These are phyloP conservation scores for Amphiprion ocellaris DNA, from an alignment of 2,113 vertebrate genomes.

Conservation along the genomic window DNA sequence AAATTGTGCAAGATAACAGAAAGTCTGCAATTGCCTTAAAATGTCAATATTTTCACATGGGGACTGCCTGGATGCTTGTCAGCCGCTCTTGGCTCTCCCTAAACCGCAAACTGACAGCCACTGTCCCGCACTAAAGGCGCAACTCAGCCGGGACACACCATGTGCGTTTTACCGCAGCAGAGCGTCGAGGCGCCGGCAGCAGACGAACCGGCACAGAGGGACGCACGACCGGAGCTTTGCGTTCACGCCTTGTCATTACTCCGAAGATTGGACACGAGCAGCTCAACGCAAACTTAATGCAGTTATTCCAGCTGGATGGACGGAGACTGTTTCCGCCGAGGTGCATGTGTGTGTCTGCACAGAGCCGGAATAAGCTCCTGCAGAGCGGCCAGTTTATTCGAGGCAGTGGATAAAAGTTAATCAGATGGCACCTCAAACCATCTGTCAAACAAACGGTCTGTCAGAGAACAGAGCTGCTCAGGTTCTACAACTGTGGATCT, in stretches of 20 bases:
- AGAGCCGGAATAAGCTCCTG: conserved; percentile 48
- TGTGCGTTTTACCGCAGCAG: conserved; percentile 23
- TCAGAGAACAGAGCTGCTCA: conserved; percentile 32
- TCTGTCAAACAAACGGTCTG: conserved; percentile 67
- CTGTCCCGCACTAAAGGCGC: conserved; percentile 23
- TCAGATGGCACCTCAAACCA: conserved; percentile 72
- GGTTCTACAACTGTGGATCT: background rate
- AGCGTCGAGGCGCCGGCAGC: conserved; percentile 11
- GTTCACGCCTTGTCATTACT: background rate
- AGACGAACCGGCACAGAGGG: conserved; percentile 4
- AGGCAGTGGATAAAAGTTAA: conserved; percentile 68
- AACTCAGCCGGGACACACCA: conserved; percentile 28
- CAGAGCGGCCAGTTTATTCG: conserved; percentile 53
- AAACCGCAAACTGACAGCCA: conserved; percentile 53
- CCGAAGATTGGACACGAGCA: background rate
- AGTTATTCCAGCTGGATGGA: conserved; percentile 1
- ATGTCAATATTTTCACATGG: background rate
- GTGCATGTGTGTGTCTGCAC: background rate
- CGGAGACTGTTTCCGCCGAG: background rate
- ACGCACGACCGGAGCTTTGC: background rate
- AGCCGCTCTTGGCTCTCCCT: background rate
- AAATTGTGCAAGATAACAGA: background rate
- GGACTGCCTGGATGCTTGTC: conserved; percentile 1
- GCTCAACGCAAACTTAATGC: background rate
- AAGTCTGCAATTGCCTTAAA: background rate